Evolutionary conservation across 2,797 vertebrate species (phyloP).

Genomic region (Propithecus perrieri): DNA sequence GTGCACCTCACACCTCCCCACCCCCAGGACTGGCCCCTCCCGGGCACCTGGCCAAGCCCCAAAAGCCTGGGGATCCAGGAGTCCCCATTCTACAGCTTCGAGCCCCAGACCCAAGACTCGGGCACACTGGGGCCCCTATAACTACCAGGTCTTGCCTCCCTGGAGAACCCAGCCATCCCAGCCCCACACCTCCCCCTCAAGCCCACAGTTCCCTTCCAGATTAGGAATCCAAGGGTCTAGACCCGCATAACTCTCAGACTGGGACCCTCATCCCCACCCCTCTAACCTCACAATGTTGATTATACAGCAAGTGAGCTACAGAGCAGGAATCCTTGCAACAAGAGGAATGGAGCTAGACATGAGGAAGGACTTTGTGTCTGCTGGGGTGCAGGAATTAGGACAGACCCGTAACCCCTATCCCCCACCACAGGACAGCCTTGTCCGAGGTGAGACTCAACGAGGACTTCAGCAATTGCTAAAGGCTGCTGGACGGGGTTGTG

Average conservation of each 20-base stretch:
- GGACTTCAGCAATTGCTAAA: background rate
- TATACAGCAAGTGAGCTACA: background rate
- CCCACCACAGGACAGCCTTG: background rate
- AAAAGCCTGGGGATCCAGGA: conserved; percentile 38
- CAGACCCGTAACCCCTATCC: background rate
- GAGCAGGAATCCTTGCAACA: background rate
- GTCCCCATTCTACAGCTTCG: conserved; percentile 14
- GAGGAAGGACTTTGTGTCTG: background rate
- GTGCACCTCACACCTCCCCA: conserved; percentile 55
- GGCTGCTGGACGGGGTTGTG: background rate
- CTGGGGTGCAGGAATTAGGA: background rate
- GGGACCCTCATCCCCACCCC: background rate
- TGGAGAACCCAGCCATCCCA: background rate
- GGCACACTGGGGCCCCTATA: background rate
- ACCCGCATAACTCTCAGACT: background rate
- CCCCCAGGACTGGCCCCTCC: conserved; percentile 54
- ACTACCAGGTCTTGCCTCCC: background rate
- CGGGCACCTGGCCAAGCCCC: conserved; percentile 51
- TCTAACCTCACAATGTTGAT: background rate
- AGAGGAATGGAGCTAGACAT: background rate
- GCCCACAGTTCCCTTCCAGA: background rate
- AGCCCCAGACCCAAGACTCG: conserved; percentile 29
- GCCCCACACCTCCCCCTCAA: background rate
- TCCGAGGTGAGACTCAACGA: background rate
- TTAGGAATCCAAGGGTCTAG: background rate